Conservation (phyloP, 2,888 invertebrate genomes). For the Rapana venosa region DNA sequence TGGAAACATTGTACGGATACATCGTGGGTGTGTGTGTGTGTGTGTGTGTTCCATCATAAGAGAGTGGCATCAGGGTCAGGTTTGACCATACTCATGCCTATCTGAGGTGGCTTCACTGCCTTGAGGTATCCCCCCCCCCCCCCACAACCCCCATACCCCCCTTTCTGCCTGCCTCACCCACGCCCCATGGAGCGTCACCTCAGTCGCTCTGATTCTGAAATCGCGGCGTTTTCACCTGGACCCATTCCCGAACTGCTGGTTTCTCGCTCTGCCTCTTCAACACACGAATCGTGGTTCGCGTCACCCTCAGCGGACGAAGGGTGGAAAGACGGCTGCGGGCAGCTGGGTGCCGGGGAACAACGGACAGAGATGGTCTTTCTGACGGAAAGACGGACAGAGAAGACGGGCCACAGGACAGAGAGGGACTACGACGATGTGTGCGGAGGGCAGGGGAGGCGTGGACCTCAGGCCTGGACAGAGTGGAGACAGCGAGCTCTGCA, state of each 20-base stretch:
- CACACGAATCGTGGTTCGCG: background rate
- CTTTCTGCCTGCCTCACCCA: too few relatives aligned
- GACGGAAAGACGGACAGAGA: too few relatives aligned
- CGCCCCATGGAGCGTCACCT: background rate
- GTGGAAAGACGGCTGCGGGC: background rate
- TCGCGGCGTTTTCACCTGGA: background rate
- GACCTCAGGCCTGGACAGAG: background rate
- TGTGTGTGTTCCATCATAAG: too few relatives aligned
- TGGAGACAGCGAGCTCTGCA: background rate
- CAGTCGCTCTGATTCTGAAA: conserved; percentile 9
- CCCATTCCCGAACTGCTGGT: background rate
- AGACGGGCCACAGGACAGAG: background rate
- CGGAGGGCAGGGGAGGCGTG: background rate
- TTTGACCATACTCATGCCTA: too few relatives aligned
- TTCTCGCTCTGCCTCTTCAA: background rate
- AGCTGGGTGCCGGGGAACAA: too few relatives aligned
- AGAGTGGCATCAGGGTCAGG: too few relatives aligned
- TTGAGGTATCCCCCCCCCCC: too few relatives aligned
- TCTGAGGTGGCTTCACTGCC: too few relatives aligned
- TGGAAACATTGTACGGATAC: too few relatives aligned
- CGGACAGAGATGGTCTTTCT: too few relatives aligned
- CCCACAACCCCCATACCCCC: too few relatives aligned
- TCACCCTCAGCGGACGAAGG: background rate
- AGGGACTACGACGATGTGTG: background rate
- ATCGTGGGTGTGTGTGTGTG: too few relatives aligned